A percentile compares a stretch with the other conserved stretches of the same genome.
These are phyloP conservation scores for Epinotia nisella DNA, from an alignment of 2,888 invertebrate genomes.

Conservation along the genomic window DNA sequence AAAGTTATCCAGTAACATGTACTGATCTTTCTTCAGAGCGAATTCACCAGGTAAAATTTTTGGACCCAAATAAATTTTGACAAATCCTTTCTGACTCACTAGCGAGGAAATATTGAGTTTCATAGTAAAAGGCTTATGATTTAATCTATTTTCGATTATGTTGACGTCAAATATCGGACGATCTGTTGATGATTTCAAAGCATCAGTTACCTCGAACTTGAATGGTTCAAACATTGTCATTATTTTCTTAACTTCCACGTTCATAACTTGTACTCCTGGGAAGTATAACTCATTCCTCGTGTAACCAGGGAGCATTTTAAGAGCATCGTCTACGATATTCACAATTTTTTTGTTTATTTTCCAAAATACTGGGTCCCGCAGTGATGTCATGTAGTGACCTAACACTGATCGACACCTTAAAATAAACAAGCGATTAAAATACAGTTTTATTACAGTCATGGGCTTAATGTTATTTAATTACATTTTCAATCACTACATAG, in stretches of 20 bases:
- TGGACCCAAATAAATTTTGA: conserved; percentile 89
- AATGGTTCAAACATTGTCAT: conserved; percentile 87
- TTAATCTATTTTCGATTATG: conserved; percentile 86
- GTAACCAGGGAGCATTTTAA: conserved; percentile 84
- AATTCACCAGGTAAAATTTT: conserved; percentile 86
- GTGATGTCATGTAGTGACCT: conserved; percentile 83
- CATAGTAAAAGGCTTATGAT: conserved; percentile 88
- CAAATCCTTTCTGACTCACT: conserved; percentile 83
- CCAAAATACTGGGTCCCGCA: conserved; percentile 90
- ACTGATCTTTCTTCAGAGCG: conserved; percentile 80
- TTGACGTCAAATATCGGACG: conserved; percentile 72
- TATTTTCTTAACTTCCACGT: conserved; percentile 86
- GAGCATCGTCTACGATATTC: conserved; percentile 83
- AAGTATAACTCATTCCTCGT: conserved; percentile 84
- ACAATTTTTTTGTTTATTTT: conserved; percentile 86
- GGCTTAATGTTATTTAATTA: background rate
- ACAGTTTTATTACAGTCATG: background rate
- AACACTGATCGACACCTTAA: conserved; percentile 69
- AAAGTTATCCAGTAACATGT: conserved; percentile 86
- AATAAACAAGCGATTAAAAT: conserved; percentile 46
- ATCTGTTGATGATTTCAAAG: conserved; percentile 68
- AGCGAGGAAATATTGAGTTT: conserved; percentile 86
- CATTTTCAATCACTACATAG: conserved; percentile 32
- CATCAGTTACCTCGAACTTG: conserved; percentile 87
- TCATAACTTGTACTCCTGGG: conserved; percentile 86